These are phyloP conservation scores for Merodon equestris DNA, from an alignment of 2,888 invertebrate genomes.

Conservation along the genomic window DNA sequence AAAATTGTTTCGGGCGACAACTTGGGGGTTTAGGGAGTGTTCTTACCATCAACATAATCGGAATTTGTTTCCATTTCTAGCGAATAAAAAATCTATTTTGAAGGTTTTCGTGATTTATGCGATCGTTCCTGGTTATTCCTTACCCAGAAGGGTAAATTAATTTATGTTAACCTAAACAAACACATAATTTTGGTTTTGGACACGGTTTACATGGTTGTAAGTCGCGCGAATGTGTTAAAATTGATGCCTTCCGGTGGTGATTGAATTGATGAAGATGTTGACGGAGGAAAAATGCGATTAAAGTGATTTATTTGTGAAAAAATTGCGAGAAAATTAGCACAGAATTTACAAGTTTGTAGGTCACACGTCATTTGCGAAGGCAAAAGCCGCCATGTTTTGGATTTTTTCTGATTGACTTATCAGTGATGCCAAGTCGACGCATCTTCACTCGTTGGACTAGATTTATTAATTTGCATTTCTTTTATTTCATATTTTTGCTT, in stretches of 20 bases:
- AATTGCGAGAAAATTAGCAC: constrained; percentile 52
- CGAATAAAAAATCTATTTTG: not conserved
- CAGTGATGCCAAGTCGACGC: constrained; percentile 43
- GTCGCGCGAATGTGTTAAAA: not conserved
- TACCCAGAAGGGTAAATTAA: constrained; percentile 29
- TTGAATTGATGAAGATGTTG: not conserved
- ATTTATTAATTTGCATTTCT: too few relatives aligned
- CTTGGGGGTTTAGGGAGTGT: not conserved
- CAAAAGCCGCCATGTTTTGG: constrained; percentile 60
- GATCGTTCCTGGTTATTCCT: constrained; percentile 3
- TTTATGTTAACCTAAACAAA: constrained; percentile 68
- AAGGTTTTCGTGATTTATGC: not conserved
- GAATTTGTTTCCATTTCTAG: constrained; percentile 53
- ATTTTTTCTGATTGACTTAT: constrained; percentile 30
- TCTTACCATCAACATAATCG: constrained; percentile 56
- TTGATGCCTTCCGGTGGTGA: not conserved
- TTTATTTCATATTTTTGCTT: too few relatives aligned
- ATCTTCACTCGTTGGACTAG: too few relatives aligned
- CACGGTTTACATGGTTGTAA: constrained; percentile 29
- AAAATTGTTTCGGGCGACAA: constrained; percentile 8
- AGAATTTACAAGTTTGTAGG: constrained; percentile 52
- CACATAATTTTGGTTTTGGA: constrained; percentile 43
- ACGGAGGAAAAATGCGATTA: constrained; percentile 19
- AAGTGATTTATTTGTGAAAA: constrained; percentile 17
- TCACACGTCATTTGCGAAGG: constrained; percentile 67